Percentiles rank a stretch among this genome's conserved stretches.
Evolutionary conservation across 2,113 vertebrate species (phyloP).

Genomic region (Strigops habroptila): DNA sequence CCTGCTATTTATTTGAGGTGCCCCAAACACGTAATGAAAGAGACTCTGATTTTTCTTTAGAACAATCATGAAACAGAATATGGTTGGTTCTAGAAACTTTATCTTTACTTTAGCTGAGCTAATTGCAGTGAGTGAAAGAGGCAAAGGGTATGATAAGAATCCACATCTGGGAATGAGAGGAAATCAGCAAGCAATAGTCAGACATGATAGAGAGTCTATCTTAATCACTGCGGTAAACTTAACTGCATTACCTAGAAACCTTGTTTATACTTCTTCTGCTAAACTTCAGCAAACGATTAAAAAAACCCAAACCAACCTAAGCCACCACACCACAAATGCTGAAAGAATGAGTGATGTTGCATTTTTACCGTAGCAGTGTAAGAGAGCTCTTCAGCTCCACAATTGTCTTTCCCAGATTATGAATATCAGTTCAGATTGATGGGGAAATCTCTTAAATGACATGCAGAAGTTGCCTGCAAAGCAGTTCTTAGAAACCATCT

Average conservation of each 20-base stretch:
- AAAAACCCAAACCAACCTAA: neutral
- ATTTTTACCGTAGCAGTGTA: neutral
- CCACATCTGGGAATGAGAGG: conserved; percentile 22
- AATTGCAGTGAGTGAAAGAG: conserved; percentile 25
- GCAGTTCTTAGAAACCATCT: neutral
- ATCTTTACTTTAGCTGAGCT: conserved; percentile 34
- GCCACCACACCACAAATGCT: neutral
- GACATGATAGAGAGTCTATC: neutral
- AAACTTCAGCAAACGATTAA: neutral
- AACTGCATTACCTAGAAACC: neutral
- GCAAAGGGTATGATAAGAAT: conserved; percentile 40
- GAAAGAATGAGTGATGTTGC: neutral
- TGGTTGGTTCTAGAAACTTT: conserved; percentile 44
- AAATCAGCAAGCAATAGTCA: neutral
- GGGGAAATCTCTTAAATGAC: neutral
- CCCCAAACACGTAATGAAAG: conserved; percentile 16
- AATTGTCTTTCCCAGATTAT: neutral
- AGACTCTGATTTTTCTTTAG: neutral
- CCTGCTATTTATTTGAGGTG: conserved; percentile 44
- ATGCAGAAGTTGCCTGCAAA: neutral
- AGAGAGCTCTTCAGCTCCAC: neutral
- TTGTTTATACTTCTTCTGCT: neutral
- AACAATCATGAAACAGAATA: conserved; percentile 26
- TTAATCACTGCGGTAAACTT: neutral
- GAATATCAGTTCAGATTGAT: neutral